phyloP scores from a whole-genome alignment of 2,888 invertebrate species.

The Trisateles emortualis region DNA sequence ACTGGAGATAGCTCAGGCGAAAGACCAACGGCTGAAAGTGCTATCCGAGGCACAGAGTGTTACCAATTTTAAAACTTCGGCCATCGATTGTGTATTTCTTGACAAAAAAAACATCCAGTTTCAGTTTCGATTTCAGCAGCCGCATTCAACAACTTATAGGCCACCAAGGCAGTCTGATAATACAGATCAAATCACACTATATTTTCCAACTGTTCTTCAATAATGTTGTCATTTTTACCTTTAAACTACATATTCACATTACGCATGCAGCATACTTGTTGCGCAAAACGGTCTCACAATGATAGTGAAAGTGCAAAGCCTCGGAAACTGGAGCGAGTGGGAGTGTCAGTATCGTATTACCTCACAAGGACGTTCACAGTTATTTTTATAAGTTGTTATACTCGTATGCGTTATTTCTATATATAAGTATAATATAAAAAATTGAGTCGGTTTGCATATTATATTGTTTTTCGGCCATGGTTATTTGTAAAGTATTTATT shows the following conservation, averaged over 20 bases:
- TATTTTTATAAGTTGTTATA: constrained; percentile 53
- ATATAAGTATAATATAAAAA: constrained; percentile 21
- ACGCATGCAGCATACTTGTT: constrained; percentile 59
- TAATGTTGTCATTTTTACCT: constrained; percentile 1
- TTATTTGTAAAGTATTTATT: too few species aligned
- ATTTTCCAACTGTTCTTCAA: too few species aligned
- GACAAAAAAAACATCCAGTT: too few species aligned
- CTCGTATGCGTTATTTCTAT: constrained; percentile 36
- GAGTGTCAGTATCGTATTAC: constrained; percentile 72
- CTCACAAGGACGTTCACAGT: constrained; percentile 76
- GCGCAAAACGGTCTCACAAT: constrained; percentile 75
- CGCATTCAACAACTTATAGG: too few species aligned
- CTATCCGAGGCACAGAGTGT: too few species aligned
- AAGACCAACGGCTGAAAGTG: too few species aligned
- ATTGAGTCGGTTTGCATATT: constrained; percentile 22
- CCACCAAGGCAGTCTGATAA: too few species aligned
- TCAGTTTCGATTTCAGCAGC: too few species aligned
- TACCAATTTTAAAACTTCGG: too few species aligned
- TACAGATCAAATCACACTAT: too few species aligned
- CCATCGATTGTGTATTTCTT: too few species aligned
- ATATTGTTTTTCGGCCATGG: constrained; percentile 21
- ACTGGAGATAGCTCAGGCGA: too few species aligned
- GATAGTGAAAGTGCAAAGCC: constrained; percentile 80
- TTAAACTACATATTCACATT: constrained; percentile 39
- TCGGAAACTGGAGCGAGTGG: constrained; percentile 76